These are phyloP conservation scores for Dendrolimus kikuchii DNA, from an alignment of 1,140 invertebrate genomes.

Conservation along the genomic window DNA sequence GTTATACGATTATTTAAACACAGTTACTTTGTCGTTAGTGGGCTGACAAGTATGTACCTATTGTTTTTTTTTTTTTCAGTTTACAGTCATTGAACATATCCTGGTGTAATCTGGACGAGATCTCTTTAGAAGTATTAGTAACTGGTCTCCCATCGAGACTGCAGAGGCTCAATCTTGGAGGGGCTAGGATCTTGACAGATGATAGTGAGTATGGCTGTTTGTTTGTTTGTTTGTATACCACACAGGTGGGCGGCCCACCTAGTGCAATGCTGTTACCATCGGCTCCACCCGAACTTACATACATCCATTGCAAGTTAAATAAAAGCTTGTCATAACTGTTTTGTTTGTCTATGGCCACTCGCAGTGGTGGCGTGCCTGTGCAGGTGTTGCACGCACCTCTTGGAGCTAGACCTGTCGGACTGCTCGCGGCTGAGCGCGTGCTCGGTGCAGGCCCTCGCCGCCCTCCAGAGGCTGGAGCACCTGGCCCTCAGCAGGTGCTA, in stretches of 20 bases:
- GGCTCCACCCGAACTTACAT: too few relatives aligned
- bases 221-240: constrained; percentile 23
- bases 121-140: constrained; percentile 76
- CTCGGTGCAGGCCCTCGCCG: constrained; percentile 74
- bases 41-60: too few relatives aligned
- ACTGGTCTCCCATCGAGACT: constrained; percentile 76
- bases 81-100: constrained; percentile 84
- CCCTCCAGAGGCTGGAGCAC: constrained; percentile 83
- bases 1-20: too few relatives aligned
- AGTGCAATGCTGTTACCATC: too few relatives aligned
- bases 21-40: too few relatives aligned
- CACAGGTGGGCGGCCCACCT: too few relatives aligned
- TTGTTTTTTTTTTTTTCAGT: constrained; percentile 48
- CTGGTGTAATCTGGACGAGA: constrained; percentile 82
- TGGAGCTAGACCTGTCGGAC: constrained; percentile 91
- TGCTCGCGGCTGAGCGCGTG: constrained; percentile 79
- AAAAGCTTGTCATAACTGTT: too few relatives aligned
- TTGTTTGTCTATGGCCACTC: too few relatives aligned
- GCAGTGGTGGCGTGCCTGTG: constrained; percentile 80
- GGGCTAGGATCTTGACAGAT: constrained; percentile 81
- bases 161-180: constrained; percentile 85
- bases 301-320: too few relatives aligned
- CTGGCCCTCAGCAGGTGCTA: constrained; percentile 90
- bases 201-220: constrained; percentile 74
- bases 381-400: constrained; percentile 78